These are phyloP conservation scores for Trochalopteron elliotii DNA, from an alignment of 2,113 vertebrate species.

Conservation along the genomic window DNA sequence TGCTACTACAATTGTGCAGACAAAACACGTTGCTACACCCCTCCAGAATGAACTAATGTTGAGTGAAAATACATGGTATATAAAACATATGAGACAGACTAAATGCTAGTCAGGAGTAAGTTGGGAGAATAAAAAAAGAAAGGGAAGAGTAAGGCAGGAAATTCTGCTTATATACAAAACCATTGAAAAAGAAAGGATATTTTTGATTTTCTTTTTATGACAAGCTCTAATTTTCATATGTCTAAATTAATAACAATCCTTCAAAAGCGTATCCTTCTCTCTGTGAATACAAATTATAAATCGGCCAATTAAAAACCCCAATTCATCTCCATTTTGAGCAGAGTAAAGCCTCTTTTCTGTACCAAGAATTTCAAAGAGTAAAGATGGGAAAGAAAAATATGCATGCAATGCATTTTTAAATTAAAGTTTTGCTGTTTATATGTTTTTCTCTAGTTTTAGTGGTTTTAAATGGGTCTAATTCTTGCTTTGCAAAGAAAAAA, in stretches of 20 bases:
- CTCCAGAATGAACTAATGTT: not conserved
- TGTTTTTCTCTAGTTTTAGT: not conserved
- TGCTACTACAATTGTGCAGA: not conserved
- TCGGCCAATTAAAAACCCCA: not conserved
- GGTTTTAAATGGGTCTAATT: not conserved
- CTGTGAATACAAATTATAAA: not conserved
- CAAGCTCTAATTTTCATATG: not conserved
- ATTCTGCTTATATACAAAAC: not conserved
- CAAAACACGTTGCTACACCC: not conserved
- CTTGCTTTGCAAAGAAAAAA: not conserved
- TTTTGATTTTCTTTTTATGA: not conserved
- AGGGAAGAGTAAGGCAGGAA: not conserved
- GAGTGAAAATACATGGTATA: not conserved
- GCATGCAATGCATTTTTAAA: not conserved
- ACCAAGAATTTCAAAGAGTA: not conserved
- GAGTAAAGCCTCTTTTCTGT: not conserved
- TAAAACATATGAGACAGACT: not conserved
- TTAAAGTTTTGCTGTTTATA: not conserved
- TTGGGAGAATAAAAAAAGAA: rapidly evolving
- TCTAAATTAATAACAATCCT: not conserved
- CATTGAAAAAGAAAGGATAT: not conserved
- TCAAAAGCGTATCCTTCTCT: not conserved
- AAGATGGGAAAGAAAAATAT: not conserved
- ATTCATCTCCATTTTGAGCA: not conserved
- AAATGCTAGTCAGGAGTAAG: not conserved